Evolutionary conservation across 1,140 invertebrate genomes (phyloP).

Genomic region (Neodiprion lecontei): DNA sequence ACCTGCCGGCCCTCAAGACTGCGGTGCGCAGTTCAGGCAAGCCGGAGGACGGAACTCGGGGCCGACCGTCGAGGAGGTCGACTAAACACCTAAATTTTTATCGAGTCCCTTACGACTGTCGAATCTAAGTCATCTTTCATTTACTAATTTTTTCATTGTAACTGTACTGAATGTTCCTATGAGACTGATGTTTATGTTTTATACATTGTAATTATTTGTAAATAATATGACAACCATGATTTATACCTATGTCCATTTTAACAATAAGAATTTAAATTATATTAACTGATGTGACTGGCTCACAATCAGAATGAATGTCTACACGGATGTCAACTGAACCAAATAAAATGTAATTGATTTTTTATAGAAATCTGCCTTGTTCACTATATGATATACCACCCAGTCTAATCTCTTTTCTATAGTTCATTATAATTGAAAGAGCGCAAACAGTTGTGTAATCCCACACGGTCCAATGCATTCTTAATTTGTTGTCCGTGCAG

Average conservation of each 20-base stretch:
- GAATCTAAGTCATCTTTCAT: not conserved
- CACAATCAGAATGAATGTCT: not conserved
- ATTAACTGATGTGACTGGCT: not conserved
- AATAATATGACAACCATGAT: not conserved
- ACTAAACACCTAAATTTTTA: slow-evolving; percentile 31
- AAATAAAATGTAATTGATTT: not conserved
- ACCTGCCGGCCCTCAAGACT: slow-evolving; percentile 26
- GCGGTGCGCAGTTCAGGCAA: slow-evolving; percentile 22
- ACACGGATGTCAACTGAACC: not conserved
- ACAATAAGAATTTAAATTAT: not conserved
- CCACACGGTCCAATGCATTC: too few species aligned
- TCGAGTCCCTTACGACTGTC: not conserved
- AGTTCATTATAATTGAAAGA: too few species aligned
- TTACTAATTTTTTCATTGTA: not conserved
- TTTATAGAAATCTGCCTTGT: not conserved
- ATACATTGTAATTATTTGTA: not conserved
- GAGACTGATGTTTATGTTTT: not conserved
- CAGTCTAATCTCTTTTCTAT: too few species aligned
- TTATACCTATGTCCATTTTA: not conserved
- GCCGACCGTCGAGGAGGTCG: slow-evolving; percentile 54
- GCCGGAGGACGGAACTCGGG: slow-evolving; percentile 32
- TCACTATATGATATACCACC: too few species aligned
- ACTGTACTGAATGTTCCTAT: not conserved
- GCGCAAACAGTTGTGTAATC: too few species aligned
- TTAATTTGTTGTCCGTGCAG: too few species aligned